These are phyloP conservation scores for Tetramorium alpestre DNA, from an alignment of 1,140 invertebrate species.

Conservation along the genomic window DNA sequence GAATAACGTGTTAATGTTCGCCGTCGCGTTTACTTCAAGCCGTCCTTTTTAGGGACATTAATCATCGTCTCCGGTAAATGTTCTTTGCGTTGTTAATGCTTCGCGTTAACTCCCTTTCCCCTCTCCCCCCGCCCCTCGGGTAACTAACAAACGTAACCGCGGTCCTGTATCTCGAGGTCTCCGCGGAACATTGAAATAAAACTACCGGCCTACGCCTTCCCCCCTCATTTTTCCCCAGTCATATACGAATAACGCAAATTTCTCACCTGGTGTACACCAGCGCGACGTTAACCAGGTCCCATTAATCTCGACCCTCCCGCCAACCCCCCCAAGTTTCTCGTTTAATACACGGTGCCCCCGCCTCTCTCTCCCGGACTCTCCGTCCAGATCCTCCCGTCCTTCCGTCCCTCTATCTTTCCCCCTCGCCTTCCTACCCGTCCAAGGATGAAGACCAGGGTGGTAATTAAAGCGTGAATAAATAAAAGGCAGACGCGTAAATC, in stretches of 20 bases:
- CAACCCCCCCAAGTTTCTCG: conserved; percentile 79
- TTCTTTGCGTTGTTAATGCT: conserved; percentile 48
- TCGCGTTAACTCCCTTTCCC: not conserved
- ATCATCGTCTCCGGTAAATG: conserved; percentile 45
- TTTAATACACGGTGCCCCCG: conserved; percentile 74
- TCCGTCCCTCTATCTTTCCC: not conserved
- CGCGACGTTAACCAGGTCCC: conserved; percentile 79
- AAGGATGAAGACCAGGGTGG: conserved; percentile 72
- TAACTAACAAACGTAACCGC: conserved; percentile 45
- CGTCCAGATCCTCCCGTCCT: not conserved
- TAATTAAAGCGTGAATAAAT: conserved; percentile 85
- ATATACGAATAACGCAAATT: conserved; percentile 69
- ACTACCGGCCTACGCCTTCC: conserved; percentile 22
- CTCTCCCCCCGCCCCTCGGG: not conserved
- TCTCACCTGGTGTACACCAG: conserved; percentile 69
- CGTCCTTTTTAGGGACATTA: conserved; percentile 20
- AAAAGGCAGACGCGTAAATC: conserved; percentile 83
- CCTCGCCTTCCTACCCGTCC: not conserved
- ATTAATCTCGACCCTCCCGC: conserved; percentile 80
- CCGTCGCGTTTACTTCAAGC: conserved; percentile 50
- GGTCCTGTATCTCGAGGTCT: conserved; percentile 14
- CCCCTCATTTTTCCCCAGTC: conserved; percentile 40
- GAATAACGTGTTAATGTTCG: conserved; percentile 44
- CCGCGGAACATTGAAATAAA: conserved; percentile 49
- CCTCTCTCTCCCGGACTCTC: not conserved